These are phyloP conservation scores for Chalcis sispes DNA, from an alignment of 2,888 invertebrate genomes.

Conservation along the genomic window DNA sequence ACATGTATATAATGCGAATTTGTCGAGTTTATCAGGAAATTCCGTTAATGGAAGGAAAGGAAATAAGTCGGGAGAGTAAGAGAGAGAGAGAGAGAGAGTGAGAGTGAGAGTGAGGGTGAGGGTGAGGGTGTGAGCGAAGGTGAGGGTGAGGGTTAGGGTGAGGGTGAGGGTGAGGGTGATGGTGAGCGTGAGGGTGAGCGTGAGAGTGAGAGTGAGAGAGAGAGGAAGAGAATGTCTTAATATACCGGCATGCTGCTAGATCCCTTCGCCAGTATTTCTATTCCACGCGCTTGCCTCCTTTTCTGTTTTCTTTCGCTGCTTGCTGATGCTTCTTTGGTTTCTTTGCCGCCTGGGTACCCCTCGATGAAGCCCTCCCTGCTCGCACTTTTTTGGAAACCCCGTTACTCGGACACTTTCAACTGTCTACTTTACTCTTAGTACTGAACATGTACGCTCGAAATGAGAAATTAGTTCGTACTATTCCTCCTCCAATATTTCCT, in stretches of 20 bases:
- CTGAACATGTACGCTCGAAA: too few relatives aligned
- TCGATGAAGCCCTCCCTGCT: neutral
- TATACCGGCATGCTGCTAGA: slow-evolving; percentile 7
- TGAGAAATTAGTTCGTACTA: too few relatives aligned
- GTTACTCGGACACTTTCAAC: too few relatives aligned
- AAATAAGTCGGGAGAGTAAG: neutral
- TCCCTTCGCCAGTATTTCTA: slow-evolving; percentile 12
- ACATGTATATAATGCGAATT: neutral
- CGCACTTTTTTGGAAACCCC: too few relatives aligned
- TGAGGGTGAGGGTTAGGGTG: neutral
- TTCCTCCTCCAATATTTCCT: too few relatives aligned
- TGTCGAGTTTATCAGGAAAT: slow-evolving; percentile 24
- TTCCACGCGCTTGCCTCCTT: slow-evolving; percentile 6
- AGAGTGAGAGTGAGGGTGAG: neutral
- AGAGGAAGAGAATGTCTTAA: slow-evolving; percentile 19
- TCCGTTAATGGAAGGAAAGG: slow-evolving; percentile 6
- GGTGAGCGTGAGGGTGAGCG: too few relatives aligned
- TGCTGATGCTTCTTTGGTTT: neutral
- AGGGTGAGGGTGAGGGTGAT: too few relatives aligned
- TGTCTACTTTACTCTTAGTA: too few relatives aligned
- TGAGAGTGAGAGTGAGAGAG: neutral
- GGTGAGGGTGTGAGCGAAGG: too few relatives aligned
- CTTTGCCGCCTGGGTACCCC: neutral
- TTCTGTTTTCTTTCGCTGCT: slow-evolving; percentile 8
- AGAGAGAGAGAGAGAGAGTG: neutral